phyloP scores from a whole-genome alignment of 2,113 vertebrate genomes.

The Oophaga pumilio region DNA sequence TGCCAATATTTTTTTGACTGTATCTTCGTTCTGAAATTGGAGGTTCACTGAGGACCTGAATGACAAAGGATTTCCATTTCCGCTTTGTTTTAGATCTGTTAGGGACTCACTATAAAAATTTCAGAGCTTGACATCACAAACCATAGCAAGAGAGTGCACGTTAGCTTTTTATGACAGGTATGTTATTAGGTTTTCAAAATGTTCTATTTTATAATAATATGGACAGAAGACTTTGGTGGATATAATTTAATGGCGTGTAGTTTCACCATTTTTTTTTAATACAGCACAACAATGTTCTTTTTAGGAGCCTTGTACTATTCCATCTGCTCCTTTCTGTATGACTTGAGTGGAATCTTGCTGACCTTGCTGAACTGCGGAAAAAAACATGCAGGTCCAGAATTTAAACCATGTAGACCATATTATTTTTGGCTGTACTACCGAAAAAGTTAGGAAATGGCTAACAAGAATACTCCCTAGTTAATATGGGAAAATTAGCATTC shows the following conservation, averaged over 20 bases:
- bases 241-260: neutral
- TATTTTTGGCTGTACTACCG: conserved; percentile 41
- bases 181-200: neutral
- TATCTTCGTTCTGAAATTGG: too few species aligned
- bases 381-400: conserved; percentile 50
- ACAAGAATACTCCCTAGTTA: conserved; percentile 47
- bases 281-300: neutral
- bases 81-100: neutral
- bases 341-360: conserved; percentile 49
- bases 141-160: too few species aligned
- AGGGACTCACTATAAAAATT: neutral
- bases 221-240: neutral
- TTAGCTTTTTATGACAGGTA: neutral
- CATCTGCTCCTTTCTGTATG: conserved; percentile 13
- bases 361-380: conserved; percentile 41
- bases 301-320: neutral
- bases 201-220: neutral
- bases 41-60: too few species aligned
- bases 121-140: neutral
- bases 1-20: too few species aligned
- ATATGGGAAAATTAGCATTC: conserved; percentile 41
- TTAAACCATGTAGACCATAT: conserved; percentile 52
- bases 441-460: conserved; percentile 48
- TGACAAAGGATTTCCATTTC: neutral
- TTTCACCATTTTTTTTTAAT: neutral